Evolutionary conservation across 2,888 invertebrate species (phyloP), one percentile per base, ranked within the genome.

Genomic region (Diarsia mendica): DNA sequence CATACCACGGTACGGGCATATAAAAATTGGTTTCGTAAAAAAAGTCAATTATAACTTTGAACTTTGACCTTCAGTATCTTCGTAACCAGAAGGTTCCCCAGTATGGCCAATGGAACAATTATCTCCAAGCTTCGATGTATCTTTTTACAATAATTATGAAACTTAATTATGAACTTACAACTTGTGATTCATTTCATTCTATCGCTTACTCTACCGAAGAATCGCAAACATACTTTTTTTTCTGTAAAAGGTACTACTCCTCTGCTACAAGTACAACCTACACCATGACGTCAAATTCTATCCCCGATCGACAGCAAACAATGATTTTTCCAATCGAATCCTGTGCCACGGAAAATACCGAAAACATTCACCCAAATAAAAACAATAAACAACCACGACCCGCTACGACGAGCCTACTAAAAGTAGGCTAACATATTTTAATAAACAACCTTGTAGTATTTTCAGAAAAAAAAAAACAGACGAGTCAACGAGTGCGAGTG

Each of bases 401-500:
- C 9, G 11, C 63, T 15, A 49, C 28, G 66, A 49, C n/a, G 53
- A 61, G 28, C 13, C 46, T 39, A 46, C 23, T 0, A 15, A 20
- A 46, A 69, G 46, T 63, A 58, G n/a, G 49, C 67, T 44, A 39
- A 51, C 28, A 8, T 20, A 18, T n/a, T 51, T 33, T 39, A 33
- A 60, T 51, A 63, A 79, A 78, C 80, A 74, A 63, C 20, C 18
- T 10, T 58, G 23, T 33, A 28, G 55, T 33, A 61, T 65, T 61
- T n/a, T n/a, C n/a, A n/a, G n/a, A n/a, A n/a, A n/a, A n/a, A n/a
- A n/a, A n/a, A n/a, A n/a, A n/a, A n/a, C n/a, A n/a, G n/a, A n/a
- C n/a, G n/a, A n/a, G n/a, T n/a, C n/a, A n/a, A n/a, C n/a, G n/a
- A n/a, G n/a, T n/a, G n/a, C n/a, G n/a, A n/a, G n/a, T n/a, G n/a